Percentiles rank a stretch among this genome's conserved stretches.
phyloP scores from a whole-genome alignment of 2,888 invertebrate genomes.

The Anarsia innoxiella region DNA sequence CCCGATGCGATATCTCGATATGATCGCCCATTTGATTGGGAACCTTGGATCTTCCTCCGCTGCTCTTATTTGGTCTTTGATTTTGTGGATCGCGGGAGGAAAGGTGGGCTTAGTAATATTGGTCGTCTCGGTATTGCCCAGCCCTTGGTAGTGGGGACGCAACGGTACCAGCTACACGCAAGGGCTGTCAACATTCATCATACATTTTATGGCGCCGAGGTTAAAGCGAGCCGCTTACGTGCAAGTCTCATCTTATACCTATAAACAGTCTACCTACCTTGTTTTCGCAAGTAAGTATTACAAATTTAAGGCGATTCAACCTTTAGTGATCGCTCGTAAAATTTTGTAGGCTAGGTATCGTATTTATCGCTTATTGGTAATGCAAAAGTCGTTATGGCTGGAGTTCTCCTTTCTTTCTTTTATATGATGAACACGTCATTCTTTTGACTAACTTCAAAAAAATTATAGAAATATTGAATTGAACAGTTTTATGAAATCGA shows the following conservation, averaged over 20 bases:
- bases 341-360: conserved; percentile 7
- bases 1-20: conserved; percentile 52
- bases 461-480: no score
- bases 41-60: conserved; percentile 29
- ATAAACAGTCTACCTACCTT: conserved; percentile 10
- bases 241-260: conserved; percentile 46
- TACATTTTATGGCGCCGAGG: conserved; percentile 63
- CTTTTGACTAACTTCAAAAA: no score
- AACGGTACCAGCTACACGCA: conserved; percentile 60
- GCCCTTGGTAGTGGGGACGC: conserved; percentile 63
- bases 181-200: conserved; percentile 69
- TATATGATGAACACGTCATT: no score
- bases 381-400: no score
- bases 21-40: conserved; percentile 40
- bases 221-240: conserved; percentile 61
- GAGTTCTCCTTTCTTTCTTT: no score
- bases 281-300: conserved; percentile 7
- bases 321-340: conserved; percentile 4
- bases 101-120: conserved; percentile 35
- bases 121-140: conserved; percentile 42
- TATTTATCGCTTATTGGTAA: no score
- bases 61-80: conserved; percentile 26
- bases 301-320: conserved; percentile 4
- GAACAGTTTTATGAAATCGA: no score
- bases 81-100: conserved; percentile 27